Evolutionary conservation across 2,113 vertebrate species (phyloP), one percentile per base, ranked within the genome.

Genomic region (Pterocles gutturalis): DNA sequence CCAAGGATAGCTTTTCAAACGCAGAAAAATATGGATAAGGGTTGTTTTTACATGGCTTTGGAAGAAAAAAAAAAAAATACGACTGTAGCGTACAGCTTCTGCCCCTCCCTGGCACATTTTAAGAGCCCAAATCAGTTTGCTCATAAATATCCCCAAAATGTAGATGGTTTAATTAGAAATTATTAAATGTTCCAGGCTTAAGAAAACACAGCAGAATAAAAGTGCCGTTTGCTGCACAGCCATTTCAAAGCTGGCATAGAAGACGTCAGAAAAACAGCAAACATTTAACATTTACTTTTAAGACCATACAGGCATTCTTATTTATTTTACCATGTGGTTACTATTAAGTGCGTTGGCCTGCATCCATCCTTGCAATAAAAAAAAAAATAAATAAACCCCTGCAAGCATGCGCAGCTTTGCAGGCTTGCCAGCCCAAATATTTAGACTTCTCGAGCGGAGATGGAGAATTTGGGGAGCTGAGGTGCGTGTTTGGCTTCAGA

Each of bases 281-380:
- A 97, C 93, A 96, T 89, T 96, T 70, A 91, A 88, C 92, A 49
- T 96, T 93, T 76, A 96, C 93, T 97, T 97, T 96, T 58, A 95
- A 96, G 87, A 85, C 92, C 58, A 92, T 94, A 75, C 83, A 87
- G 89, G 72, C 91, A 92, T 96, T 97, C 81, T 89, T 97, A 93
- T 96, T 96, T 96, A 96, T 97, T 95, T 96, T 95, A 95, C 95
- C 95, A 96, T 96, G 94, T 97, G 96, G 96, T 96, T 95, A 92
- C 93, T 93, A 96, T 97, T 97, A 97, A 97, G 97, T 94, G 70
- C 10, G 1, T 82, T 97, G 94, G 95, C 81, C 95, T 88, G 61
- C 76, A 95, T 86, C 93, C 93, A 97, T 87, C 77, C 84, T 95
- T 65, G 69, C 14, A 88, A 83, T 77, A 82, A 67, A 22, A 75